phyloP scores from a whole-genome alignment of 92 coral and sea anemone species.

The Parazoanthus swiftii region DNA sequence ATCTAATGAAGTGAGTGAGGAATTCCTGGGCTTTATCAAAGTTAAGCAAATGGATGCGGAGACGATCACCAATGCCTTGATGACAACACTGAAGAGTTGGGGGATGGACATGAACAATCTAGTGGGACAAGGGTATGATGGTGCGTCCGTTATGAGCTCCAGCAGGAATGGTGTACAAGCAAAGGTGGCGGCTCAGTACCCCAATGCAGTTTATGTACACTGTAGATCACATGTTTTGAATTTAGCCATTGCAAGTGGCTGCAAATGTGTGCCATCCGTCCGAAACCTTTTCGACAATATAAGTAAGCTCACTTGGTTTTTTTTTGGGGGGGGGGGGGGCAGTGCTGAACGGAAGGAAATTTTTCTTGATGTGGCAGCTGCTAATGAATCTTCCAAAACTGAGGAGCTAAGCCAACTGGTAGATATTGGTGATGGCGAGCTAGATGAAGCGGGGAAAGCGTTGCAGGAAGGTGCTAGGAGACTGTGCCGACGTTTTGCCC shows the following conservation, averaged over 20 bases:
- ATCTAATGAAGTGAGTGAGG: conserved; percentile 30
- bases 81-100: conserved; percentile 32
- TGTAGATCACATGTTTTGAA: conserved; percentile 51
- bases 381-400: conserved; percentile 36
- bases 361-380: conserved; percentile 36
- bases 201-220: conserved; percentile 54
- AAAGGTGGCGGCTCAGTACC: conserved; percentile 51
- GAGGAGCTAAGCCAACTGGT: conserved; percentile 27
- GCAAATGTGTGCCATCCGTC: conserved; percentile 49
- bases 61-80: background rate
- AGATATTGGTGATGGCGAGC: conserved; percentile 43
- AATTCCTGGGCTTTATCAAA: conserved; percentile 10
- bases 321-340: no score
- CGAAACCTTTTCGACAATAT: conserved; percentile 53
- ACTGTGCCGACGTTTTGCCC: conserved; percentile 53
- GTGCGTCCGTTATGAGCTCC: conserved; percentile 29
- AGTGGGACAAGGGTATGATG: background rate
- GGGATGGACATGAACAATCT: conserved; percentile 45
- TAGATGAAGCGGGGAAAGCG: conserved; percentile 46
- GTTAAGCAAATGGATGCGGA: conserved; percentile 37
- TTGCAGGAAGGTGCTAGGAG: conserved; percentile 37
- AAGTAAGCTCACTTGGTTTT: conserved; percentile 30
- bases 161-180: conserved; percentile 48
- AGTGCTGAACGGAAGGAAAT: conserved; percentile 42
- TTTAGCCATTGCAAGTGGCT: conserved; percentile 43